These are phyloP conservation scores for Balaeniceps rex DNA, from an alignment of 2,113 vertebrate species.

Conservation along the genomic window DNA sequence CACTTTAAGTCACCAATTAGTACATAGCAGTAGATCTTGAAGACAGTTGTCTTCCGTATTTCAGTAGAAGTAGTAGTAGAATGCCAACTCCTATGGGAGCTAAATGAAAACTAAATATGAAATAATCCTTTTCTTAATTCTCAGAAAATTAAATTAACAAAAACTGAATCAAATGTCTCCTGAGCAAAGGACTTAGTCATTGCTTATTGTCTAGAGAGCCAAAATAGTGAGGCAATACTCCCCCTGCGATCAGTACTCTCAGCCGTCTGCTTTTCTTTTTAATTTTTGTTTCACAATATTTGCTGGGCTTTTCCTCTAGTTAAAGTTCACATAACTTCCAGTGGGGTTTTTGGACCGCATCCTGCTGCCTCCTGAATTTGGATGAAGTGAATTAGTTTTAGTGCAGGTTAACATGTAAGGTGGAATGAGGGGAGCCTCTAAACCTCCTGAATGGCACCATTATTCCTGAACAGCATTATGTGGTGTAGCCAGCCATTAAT, in stretches of 20 bases:
- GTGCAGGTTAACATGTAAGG: not conserved
- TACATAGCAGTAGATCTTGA: not conserved
- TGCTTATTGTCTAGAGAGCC: not conserved
- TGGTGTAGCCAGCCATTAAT: not conserved
- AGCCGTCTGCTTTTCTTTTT: not conserved
- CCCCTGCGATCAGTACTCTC: not conserved
- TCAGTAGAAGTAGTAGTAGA: not conserved
- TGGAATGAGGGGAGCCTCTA: not conserved
- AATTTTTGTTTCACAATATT: not conserved
- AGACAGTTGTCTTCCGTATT: not conserved
- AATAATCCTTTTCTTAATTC: not conserved
- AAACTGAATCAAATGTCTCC: not conserved
- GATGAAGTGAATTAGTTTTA: not conserved
- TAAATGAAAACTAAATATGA: not conserved
- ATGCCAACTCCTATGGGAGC: not conserved
- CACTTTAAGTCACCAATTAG: not conserved
- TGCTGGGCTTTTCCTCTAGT: not conserved
- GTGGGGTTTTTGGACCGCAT: not conserved
- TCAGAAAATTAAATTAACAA: not conserved
- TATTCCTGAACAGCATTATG: not conserved
- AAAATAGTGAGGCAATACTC: not conserved
- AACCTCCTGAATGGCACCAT: not conserved
- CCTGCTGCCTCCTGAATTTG: not conserved
- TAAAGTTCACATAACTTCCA: not conserved
- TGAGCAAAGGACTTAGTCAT: not conserved